Evolutionary conservation across 2,113 vertebrate genomes (phyloP), one percentile per base, ranked within the genome.

Genomic region (Centropus unirufus): DNA sequence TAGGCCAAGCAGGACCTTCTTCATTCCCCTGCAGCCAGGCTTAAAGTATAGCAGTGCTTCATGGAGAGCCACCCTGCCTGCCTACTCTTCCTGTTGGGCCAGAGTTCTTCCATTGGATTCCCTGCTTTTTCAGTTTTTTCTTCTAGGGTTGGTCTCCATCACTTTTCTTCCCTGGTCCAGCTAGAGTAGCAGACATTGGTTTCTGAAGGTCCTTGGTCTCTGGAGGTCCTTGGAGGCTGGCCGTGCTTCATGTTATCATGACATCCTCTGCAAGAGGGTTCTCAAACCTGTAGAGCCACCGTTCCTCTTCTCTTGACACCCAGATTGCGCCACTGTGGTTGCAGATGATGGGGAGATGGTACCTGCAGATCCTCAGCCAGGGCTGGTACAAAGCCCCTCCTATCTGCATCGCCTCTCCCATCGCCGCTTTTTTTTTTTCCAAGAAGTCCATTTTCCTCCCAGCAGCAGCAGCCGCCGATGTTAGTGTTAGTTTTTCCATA

Each of bases 401-500:
- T 42, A 20, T 42, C 55, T n/a, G 10, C 67, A 4, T 36, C 4
- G 3, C 76, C 30, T 5, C 70, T 57, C 5, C 1, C 72, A 36
- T 52, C 92, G 68, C 78, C 67, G 52, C 5, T 42, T 34, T 23
- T 34, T 14, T 52, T 62, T 63, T 32, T 75, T 23, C 34, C 76
- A 23, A 72, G 87, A 87, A 76, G 42, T 29, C 73, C 24, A 2
- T 90, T 84, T 87, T 63, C 74, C 86, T 80, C 68, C 79, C n/a
- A 5, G 57, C 89, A 83, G 92, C 90, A 44, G 44, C 47, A 67
- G 69, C 83, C 27, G 89, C 86, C 4, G 87, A 69, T 11, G 12
- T 57, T 59, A 3, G 3, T 87, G 92, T 95, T 95, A 21, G 94
- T 95, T 95, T 95, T 95, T 95, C 94, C 94, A 84, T 40, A n/a